A percentile compares a stretch with the other conserved stretches of the same genome.
Evolutionary conservation across 2,797 vertebrate genomes (phyloP).

Genomic region (Thamnophis elegans): DNA sequence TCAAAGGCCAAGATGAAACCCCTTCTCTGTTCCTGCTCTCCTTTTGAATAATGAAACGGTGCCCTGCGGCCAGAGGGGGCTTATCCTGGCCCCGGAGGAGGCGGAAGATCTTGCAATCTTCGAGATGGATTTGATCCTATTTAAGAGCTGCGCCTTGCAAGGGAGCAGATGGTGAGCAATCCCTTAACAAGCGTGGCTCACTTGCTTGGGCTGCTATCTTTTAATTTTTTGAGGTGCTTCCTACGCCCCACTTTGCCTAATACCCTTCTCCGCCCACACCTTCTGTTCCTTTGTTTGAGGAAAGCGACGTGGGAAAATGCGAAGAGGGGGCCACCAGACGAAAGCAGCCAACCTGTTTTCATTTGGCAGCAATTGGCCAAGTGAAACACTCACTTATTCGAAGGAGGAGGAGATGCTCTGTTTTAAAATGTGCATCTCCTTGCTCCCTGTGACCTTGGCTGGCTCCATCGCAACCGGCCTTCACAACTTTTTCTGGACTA

Average conservation of each 20-base stretch:
- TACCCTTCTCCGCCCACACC: neutral
- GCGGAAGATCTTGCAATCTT: neutral
- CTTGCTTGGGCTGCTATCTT: neutral
- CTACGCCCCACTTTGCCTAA: neutral
- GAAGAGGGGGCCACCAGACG: neutral
- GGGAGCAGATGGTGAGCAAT: slow-evolving; percentile 13
- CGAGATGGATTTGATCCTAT: slow-evolving; percentile 2
- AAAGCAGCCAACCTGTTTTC: slow-evolving; percentile 42
- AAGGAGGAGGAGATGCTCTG: neutral
- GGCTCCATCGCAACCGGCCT: neutral
- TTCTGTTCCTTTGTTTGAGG: slow-evolving; percentile 5
- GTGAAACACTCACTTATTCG: neutral
- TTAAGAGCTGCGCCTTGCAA: slow-evolving; percentile 38
- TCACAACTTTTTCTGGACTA: neutral
- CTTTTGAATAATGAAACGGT: neutral
- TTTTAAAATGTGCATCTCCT: neutral
- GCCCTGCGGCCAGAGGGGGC: neutral
- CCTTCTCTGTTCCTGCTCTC: no score
- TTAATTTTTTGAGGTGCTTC: neutral
- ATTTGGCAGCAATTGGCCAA: neutral
- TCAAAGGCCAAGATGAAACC: neutral
- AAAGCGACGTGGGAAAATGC: slow-evolving; percentile 30
- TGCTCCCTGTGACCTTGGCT: neutral
- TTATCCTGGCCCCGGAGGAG: neutral
- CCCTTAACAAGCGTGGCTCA: slow-evolving; percentile 14